Base-by-base conservation (phyloP, 2,113 vertebrate species). In the Epinephelus fuscoguttatus region DNA sequence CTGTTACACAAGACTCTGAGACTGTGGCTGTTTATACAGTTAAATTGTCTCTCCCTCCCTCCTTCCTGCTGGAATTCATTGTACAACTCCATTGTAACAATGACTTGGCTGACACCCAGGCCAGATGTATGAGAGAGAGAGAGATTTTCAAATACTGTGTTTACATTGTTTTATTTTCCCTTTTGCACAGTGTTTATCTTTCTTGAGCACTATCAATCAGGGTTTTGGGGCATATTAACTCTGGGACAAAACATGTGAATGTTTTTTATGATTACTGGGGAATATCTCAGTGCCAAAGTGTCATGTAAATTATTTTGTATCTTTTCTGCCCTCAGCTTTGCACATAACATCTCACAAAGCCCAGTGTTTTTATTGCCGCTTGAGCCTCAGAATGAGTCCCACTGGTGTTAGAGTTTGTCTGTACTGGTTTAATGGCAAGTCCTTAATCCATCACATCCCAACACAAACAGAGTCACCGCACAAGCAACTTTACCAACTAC, bases 81-180 rank as follows among this genome's bases (percentile, higher is more conserved):
- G 82, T 85, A 15, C 30, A 57, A 79, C 37, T 81, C 7, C 0
- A 70, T 67, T 80, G 64, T 78, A 80, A 75, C 70, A 57, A 33
- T 27, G 61, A 66, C 71, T 77, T 78, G 84, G 80, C 70, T 59
- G 49, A 79, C 60, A 82, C 80, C 67, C 70, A 30, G 70, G 73
- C 81, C 91, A 91, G 76, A 85, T 76, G 80, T 57, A 77, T 27
- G 45, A 69, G 74, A 73, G 56, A 70, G 42, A 42, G 62, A 47
- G 61, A 55, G 37, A 67, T 40, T 70, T 61, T 68, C 56, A 64
- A 79, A 70, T 37, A 64, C 21, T 50, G 27, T 49, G 15, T 64
- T 76, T 72, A 47, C 42, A 82, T 57, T 1, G 70, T 85, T 87
- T 84, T 49, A 57, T 71, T 80, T 73, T 86, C 45, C 27, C 52